Conservation (phyloP, 2,797 vertebrate genomes). For the Takifugu ocellatus region DNA sequence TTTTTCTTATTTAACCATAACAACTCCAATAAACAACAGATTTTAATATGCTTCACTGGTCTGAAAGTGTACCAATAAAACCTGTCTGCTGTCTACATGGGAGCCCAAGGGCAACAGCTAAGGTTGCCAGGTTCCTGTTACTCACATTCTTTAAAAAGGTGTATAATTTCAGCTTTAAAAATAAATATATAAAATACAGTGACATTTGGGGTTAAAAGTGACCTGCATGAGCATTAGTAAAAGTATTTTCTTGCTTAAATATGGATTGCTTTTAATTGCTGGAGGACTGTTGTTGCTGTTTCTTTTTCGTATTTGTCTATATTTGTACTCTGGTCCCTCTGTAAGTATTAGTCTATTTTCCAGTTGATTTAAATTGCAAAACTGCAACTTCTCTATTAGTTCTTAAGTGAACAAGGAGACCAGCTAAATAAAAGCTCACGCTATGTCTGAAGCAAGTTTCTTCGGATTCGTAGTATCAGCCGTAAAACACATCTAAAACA, state of each 20-base stretch:
- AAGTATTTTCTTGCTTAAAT: too few relatives aligned
- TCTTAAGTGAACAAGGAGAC: slow-evolving; percentile 2
- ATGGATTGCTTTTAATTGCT: too few relatives aligned
- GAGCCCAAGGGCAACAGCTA: slow-evolving; percentile 2
- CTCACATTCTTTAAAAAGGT: background rate
- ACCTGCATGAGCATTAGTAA: too few relatives aligned
- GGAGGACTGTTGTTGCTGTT: too few relatives aligned
- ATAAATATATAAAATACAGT: too few relatives aligned
- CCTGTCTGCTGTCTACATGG: slow-evolving; percentile 3
- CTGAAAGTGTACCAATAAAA: slow-evolving; percentile 22
- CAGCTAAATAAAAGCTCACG: slow-evolving; percentile 5
- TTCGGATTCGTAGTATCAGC: background rate
- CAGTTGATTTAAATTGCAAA: slow-evolving; percentile 2
- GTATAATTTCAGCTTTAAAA: too few relatives aligned
- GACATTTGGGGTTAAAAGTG: too few relatives aligned
- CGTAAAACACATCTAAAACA: too few relatives aligned
- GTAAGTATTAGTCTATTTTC: background rate
- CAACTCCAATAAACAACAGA: slow-evolving; percentile 14
- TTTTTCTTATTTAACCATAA: slow-evolving; percentile 5
- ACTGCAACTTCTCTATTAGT: slow-evolving; percentile 7
- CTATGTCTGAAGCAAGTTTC: slow-evolving; percentile 1
- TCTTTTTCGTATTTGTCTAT: too few relatives aligned
- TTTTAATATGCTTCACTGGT: slow-evolving; percentile 8
- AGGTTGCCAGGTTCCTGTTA: slow-evolving; percentile 1
- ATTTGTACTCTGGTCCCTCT: background rate